Conservation (phyloP, 2,797 vertebrate genomes). For the Synaphobranchus kaupii region DNA sequence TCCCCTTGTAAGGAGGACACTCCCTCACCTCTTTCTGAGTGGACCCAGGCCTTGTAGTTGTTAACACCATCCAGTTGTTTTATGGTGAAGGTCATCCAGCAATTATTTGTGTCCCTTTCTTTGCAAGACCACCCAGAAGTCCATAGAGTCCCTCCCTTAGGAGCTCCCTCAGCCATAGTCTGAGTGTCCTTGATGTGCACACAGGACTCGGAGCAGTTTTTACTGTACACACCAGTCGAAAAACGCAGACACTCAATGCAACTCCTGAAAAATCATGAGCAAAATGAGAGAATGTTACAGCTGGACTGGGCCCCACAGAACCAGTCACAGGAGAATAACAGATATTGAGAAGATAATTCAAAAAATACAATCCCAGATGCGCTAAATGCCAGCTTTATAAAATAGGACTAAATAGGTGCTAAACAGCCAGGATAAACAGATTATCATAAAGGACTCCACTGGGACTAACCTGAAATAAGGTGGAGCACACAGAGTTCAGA, state of each 20-base stretch:
- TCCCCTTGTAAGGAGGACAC: not conserved
- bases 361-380: no score
- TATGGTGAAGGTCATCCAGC: slow-evolving; percentile 82
- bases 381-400: no score
- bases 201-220: slow-evolving; percentile 76
- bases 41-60: slow-evolving; percentile 60
- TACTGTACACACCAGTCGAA: slow-evolving; percentile 53
- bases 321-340: not conserved
- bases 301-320: not conserved
- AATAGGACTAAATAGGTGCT: no score
- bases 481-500: no score
- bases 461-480: no score
- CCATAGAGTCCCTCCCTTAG: rapidly evolving
- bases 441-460: no score
- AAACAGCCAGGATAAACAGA: no score
- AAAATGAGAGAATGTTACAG: not conserved
- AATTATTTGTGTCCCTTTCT: slow-evolving; percentile 77
- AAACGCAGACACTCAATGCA: slow-evolving; percentile 84
- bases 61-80: slow-evolving; percentile 68
- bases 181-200: rapidly evolving
- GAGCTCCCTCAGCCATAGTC: slow-evolving; percentile 26
- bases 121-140: slow-evolving; percentile 61
- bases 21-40: slow-evolving; percentile 68
- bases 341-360: no score
- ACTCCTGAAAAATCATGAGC: slow-evolving; percentile 61